phyloP scores from a whole-genome alignment of 1,140 invertebrate species.

The Lethrus apterus region DNA sequence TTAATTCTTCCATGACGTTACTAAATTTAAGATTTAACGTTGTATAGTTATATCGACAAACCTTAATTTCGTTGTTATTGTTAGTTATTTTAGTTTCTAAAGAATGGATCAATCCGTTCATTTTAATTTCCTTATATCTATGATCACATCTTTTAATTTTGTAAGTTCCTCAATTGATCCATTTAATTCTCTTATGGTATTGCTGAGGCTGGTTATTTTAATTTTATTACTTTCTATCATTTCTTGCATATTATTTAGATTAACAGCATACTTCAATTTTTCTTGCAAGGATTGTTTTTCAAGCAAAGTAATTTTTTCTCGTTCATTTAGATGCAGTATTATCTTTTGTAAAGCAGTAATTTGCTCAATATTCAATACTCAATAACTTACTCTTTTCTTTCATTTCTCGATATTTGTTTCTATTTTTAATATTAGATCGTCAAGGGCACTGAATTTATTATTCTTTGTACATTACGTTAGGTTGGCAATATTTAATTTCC shows the following conservation, averaged over 20 bases:
- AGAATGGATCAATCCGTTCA: not conserved
- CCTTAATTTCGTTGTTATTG: not conserved
- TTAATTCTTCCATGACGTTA: too few species aligned
- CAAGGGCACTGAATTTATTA: not conserved
- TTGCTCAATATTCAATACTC: not conserved
- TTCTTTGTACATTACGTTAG: constrained; percentile 8
- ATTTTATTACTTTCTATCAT: constrained; percentile 1
- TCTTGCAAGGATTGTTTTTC: constrained; percentile 4
- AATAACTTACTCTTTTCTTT: constrained; percentile 5
- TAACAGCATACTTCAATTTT: not conserved
- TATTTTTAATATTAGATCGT: not conserved
- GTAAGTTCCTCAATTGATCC: constrained; percentile 2
- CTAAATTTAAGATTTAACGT: too few species aligned
- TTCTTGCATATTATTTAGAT: not conserved
- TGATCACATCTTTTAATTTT: constrained; percentile 6
- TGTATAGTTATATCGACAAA: too few species aligned
- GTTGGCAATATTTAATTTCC: constrained; percentile 10
- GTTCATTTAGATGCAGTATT: constrained; percentile 1
- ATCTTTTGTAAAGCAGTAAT: not conserved
- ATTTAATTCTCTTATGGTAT: constrained; percentile 6
- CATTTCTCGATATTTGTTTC: not conserved
- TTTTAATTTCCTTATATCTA: constrained; percentile 1
- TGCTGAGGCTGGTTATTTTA: constrained; percentile 10
- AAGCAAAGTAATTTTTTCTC: not conserved
- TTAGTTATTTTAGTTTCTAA: too few species aligned